Evolutionary conservation across 2,113 vertebrate genomes (phyloP).

Genomic region (Falcunculus frontatus): DNA sequence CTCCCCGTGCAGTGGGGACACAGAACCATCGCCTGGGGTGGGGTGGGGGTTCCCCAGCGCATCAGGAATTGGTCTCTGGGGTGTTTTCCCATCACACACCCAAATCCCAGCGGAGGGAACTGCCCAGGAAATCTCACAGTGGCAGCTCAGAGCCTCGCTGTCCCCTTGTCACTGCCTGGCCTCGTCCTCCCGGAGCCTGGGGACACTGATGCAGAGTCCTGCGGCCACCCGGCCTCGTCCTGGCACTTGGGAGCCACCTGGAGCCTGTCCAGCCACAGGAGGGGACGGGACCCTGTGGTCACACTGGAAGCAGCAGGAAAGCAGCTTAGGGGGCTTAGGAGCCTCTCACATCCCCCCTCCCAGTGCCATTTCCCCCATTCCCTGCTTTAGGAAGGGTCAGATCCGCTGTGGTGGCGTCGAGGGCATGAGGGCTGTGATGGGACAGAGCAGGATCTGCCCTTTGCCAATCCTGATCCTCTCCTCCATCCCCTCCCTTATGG

Average conservation of each 20-base stretch:
- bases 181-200: neutral
- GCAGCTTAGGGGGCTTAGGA: neutral
- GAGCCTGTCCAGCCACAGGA: neutral
- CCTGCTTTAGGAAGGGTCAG: neutral
- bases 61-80: neutral
- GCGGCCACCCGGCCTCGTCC: neutral
- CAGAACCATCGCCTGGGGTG: neutral
- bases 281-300: neutral
- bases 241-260: neutral
- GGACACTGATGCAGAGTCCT: rapidly evolving
- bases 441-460: neutral
- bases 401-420: rapidly evolving
- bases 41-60: rapidly evolving
- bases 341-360: rapidly evolving
- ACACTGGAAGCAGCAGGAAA: neutral
- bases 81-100: neutral
- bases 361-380: rapidly evolving
- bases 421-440: neutral
- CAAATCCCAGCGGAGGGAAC: neutral
- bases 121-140: rapidly evolving
- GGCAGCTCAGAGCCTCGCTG: rapidly evolving
- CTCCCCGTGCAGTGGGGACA: rapidly evolving
- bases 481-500: rapidly evolving
- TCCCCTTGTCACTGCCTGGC: neutral
- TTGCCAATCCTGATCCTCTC: neutral